Base-by-base conservation (phyloP, 2,797 vertebrate genomes). In the Ctenopoma multispine region DNA sequence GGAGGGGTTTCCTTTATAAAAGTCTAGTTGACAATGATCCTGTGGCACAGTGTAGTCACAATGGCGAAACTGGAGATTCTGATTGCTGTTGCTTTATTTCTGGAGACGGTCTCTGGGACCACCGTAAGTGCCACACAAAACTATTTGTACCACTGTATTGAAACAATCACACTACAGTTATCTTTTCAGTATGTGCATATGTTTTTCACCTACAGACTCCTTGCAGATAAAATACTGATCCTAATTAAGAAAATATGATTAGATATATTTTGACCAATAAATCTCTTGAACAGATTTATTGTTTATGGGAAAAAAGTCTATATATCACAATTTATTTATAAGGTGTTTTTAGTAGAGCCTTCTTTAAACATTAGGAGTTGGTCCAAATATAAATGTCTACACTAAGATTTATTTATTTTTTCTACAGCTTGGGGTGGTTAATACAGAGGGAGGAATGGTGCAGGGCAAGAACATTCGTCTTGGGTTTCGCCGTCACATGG, bases 371-470 rank as follows among this genome's bases (percentile, higher is more conserved):
- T 14, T 15, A 43, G 17, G 40, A 3, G 0, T 43, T 43, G 15
- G 40, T 7, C 13, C 18, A 44, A 44, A 18, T n/a, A n/a, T n/a
- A n/a, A n/a, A n/a, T n/a, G n/a, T n/a, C n/a, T n/a, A n/a, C n/a
- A n/a, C n/a, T n/a, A n/a, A n/a, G n/a, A n/a, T n/a, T n/a, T n/a
- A n/a, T n/a, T n/a, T n/a, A n/a, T n/a, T n/a, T n/a, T n/a, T 18
- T 51, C 18, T 23, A 4, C 0, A 99, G 98, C 90, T 99, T 54
- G 96, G 97, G 0, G 81, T 91, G 0, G 97, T 99, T 62, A 14
- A 68, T 83, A 98, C 97, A 0, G 97, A 99, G 82, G 96, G 96
- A 0, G 98, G 98, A 29, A 93, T 94, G 75, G 96, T 99, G 63
- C 24, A 97, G 88, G 98, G 97, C 0, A 18, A 93, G 29, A 97